Base-by-base conservation (phyloP, 2,797 vertebrate genomes). In the Rousettus madagascariensis region DNA sequence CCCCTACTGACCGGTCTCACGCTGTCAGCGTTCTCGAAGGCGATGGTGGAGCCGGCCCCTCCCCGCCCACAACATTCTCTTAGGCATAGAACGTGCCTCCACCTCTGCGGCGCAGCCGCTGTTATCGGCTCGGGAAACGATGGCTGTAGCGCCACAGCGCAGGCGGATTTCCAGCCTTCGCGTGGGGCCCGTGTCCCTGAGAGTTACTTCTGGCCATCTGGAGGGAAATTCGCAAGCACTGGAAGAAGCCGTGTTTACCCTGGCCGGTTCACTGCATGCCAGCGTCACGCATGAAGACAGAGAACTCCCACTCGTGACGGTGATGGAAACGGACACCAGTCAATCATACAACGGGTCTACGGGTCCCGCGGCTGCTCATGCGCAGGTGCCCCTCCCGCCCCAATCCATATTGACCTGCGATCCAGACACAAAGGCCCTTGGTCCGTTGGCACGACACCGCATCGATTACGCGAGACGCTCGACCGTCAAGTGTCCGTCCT, bases 181-280 rank as follows among this genome's bases (percentile, higher is more conserved):
- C 92, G 97, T 95, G 97, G 98, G 97, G 97, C 97, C 97, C 88
- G 91, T 98, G 97, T 98, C 98, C 98, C 98, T 97, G 98, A 98
- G 97, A 98, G 98, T 98, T 97, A 97, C 96, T 98, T 97, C 96
- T 98, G 98, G 98, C 98, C 97, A 98, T 98, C 96, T 98, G 97
- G 98, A 99, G 98, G 98, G 98, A 98, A 98, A 98, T 98, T 98
- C 97, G 97, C 96, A 97, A 97, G 97, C 95, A 96, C 97, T 97
- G 97, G 97, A 97, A 98, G 97, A 97, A 98, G 97, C 97, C 95
- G 49, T 91, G 98, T 98, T 98, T 98, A 99, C 98, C 98, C 98
- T 98, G 98, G 71, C 99, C 98, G 97, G 98, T 98, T 98, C 98
- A 98, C 98, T 98, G 98, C 97, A 88, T 97, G 97, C 96, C 98